Conservation (phyloP, 1,140 invertebrate species). For the Bathynomus jamesi region DNA sequence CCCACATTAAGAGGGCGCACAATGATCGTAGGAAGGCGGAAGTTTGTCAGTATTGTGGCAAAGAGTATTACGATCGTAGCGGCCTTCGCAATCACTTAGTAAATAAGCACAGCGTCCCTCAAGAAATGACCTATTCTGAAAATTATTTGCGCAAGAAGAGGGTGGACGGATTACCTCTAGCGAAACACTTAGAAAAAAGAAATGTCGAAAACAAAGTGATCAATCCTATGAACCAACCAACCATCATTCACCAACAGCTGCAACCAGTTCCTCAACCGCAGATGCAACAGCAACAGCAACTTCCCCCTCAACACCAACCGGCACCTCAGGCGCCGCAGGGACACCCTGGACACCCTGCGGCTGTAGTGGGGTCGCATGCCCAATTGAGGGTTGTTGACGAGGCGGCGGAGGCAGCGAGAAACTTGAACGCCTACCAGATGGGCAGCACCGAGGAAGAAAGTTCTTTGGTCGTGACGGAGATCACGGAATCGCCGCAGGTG, state of each 20-base stretch:
- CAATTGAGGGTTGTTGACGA: constrained; percentile 18
- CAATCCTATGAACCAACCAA: constrained; percentile 9
- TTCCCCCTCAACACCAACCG: constrained; percentile 18
- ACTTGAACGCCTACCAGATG: constrained; percentile 28
- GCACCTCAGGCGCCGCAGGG: constrained; percentile 16
- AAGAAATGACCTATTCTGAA: constrained; percentile 35
- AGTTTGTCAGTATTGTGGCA: constrained; percentile 34
- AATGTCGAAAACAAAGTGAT: constrained; percentile 21
- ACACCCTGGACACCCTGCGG: constrained; percentile 15
- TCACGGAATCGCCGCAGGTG: constrained; percentile 17
- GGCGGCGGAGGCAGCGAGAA: constrained; percentile 28
- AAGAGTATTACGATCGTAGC: constrained; percentile 37
- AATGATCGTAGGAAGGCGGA: constrained; percentile 36
- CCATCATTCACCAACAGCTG: constrained; percentile 24
- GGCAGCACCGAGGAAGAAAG: constrained; percentile 29
- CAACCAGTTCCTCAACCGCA: constrained; percentile 20
- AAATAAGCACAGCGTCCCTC: constrained; percentile 36
- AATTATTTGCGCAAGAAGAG: constrained; percentile 36
- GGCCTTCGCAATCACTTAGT: constrained; percentile 36
- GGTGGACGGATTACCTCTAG: constrained; percentile 31
- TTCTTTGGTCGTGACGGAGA: constrained; percentile 36
- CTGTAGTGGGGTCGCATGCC: constrained; percentile 4
- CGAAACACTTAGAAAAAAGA: constrained; percentile 33
- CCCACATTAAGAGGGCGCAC: constrained; percentile 35
- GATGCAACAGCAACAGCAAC: constrained; percentile 19